Percentiles rank a stretch among this genome's conserved stretches.
These are phyloP conservation scores for Scaptomyza flava DNA, from an alignment of 2,888 invertebrate genomes.

Conservation along the genomic window DNA sequence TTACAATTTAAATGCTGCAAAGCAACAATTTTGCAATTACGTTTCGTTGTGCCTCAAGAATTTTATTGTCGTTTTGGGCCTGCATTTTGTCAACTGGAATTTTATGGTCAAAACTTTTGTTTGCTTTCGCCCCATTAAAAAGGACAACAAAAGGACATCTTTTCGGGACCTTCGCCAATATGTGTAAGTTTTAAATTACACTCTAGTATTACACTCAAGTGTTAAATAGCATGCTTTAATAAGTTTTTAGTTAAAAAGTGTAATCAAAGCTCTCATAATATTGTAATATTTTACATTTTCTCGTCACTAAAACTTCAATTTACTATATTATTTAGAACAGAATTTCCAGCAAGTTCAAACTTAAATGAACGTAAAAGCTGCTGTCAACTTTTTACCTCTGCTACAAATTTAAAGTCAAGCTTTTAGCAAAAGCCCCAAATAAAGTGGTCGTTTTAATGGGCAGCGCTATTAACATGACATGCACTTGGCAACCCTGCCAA, in stretches of 20 bases:
- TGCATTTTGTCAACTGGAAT: slow-evolving; percentile 24
- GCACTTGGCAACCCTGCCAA: slow-evolving; percentile 51
- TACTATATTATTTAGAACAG: too few relatives aligned
- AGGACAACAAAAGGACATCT: background rate
- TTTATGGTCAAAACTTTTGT: slow-evolving; percentile 30
- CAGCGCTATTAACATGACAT: slow-evolving; percentile 26
- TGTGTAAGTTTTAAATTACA: background rate
- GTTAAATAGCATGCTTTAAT: too few relatives aligned
- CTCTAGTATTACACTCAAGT: too few relatives aligned
- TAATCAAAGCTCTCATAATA: too few relatives aligned
- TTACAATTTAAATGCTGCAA: slow-evolving; percentile 48
- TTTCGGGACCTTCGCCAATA: background rate
- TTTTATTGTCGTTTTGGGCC: slow-evolving; percentile 14
- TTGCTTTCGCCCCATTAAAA: slow-evolving; percentile 12
- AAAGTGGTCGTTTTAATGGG: slow-evolving; percentile 8
- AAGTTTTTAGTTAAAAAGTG: too few relatives aligned
- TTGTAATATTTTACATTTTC: too few relatives aligned
- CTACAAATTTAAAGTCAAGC: background rate
- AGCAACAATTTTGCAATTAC: slow-evolving; percentile 63
- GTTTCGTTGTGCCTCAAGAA: slow-evolving; percentile 37
- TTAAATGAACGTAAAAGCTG: background rate
- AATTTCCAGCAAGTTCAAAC: background rate
- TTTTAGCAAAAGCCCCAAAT: background rate
- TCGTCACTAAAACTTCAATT: too few relatives aligned
- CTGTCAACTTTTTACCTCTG: background rate